These are phyloP conservation scores for Habrosyne pyritoides DNA, from an alignment of 2,888 invertebrate species.

Conservation along the genomic window DNA sequence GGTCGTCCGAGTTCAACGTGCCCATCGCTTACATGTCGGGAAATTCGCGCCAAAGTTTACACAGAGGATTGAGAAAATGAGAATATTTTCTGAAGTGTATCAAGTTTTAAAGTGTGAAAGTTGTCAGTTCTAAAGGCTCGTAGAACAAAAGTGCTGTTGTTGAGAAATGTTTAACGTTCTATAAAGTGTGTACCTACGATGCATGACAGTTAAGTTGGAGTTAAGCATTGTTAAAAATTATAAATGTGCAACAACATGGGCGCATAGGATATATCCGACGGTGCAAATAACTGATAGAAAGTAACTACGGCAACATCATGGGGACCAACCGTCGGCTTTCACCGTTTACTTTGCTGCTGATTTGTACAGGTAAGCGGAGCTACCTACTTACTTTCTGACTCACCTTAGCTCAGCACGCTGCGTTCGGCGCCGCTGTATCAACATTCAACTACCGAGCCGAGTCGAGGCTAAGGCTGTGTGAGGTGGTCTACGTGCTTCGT, in stretches of 20 bases:
- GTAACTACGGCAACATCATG: slow-evolving; percentile 66
- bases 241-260: slow-evolving; percentile 64
- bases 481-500: slow-evolving; percentile 29
- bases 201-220: slow-evolving; percentile 64
- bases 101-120: slow-evolving; percentile 43
- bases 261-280: slow-evolving; percentile 61
- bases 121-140: slow-evolving; percentile 29
- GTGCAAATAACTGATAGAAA: slow-evolving; percentile 64
- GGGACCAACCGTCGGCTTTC: slow-evolving; percentile 74
- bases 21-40: slow-evolving; percentile 40
- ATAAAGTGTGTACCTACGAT: slow-evolving; percentile 46
- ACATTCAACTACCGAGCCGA: slow-evolving; percentile 25
- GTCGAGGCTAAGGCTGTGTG: slow-evolving; percentile 9
- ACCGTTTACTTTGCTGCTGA: slow-evolving; percentile 74
- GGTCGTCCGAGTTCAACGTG: slow-evolving; percentile 65
- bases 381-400: slow-evolving; percentile 71
- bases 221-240: slow-evolving; percentile 54
- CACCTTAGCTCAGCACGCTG: slow-evolving; percentile 52
- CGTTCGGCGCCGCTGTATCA: slow-evolving; percentile 50
- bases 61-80: slow-evolving; percentile 60
- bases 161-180: slow-evolving; percentile 40
- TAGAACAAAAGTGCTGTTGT: slow-evolving; percentile 42
- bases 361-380: slow-evolving; percentile 78
- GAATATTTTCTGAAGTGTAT: slow-evolving; percentile 47
- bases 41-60: slow-evolving; percentile 69